phyloP scores from a whole-genome alignment of 2,888 invertebrate species.

The Geotrupes spiniger region DNA sequence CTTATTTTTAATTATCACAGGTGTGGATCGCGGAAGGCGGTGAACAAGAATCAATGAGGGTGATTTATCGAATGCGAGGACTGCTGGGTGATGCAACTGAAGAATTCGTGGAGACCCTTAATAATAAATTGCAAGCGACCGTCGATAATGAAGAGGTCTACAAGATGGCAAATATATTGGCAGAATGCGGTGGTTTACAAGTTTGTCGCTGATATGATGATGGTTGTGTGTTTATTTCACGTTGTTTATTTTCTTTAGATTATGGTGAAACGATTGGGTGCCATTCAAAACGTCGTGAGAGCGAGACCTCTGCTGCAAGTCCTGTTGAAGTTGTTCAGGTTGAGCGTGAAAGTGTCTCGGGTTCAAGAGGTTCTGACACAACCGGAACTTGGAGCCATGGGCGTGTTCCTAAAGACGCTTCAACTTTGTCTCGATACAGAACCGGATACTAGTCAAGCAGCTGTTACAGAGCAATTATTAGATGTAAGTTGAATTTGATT shows the following conservation, averaged over 20 bases:
- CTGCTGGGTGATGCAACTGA: slow-evolving; percentile 97
- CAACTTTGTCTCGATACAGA: slow-evolving; percentile 68
- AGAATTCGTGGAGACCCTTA: slow-evolving; percentile 94
- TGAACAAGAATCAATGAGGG: slow-evolving; percentile 93
- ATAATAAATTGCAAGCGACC: slow-evolving; percentile 77
- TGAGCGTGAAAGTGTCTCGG: slow-evolving; percentile 85
- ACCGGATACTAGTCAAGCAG: slow-evolving; percentile 69
- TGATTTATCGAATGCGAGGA: slow-evolving; percentile 97
- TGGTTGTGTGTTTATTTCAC: too few species aligned
- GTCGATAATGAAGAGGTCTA: slow-evolving; percentile 95
- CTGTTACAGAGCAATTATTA: slow-evolving; percentile 85
- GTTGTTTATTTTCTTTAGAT: too few species aligned
- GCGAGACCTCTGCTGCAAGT: slow-evolving; percentile 87
- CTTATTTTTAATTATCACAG: slow-evolving; percentile 43
- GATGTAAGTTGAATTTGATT: slow-evolving; percentile 56
- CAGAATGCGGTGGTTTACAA: slow-evolving; percentile 72
- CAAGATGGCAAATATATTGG: slow-evolving; percentile 82
- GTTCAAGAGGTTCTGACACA: slow-evolving; percentile 88
- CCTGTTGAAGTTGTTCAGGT: slow-evolving; percentile 81
- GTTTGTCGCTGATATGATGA: slow-evolving; percentile 36
- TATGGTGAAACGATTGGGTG: slow-evolving; percentile 81
- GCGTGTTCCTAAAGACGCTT: slow-evolving; percentile 79
- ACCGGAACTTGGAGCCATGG: slow-evolving; percentile 79
- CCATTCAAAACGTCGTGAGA: slow-evolving; percentile 80
- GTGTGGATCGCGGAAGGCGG: slow-evolving; percentile 90